Conservation (phyloP, 1,140 invertebrate genomes). For the Drosophila kurseongensis region DNA sequence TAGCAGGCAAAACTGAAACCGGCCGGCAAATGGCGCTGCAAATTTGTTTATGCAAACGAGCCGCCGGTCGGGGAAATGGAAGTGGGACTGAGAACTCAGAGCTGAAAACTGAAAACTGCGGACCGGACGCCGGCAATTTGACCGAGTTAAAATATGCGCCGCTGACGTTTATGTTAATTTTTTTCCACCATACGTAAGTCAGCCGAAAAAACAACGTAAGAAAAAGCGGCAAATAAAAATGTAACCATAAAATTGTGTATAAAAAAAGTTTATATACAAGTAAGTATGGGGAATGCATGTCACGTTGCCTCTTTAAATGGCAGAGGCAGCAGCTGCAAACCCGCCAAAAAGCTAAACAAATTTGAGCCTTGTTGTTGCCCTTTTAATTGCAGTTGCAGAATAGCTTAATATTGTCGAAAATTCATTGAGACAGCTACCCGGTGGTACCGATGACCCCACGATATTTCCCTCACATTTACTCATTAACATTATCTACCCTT, state of each 20-base stretch:
- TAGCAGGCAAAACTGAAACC: conserved; percentile 62
- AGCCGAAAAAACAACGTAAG: conserved; percentile 26
- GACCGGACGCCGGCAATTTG: conserved; percentile 79
- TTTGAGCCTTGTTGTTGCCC: conserved; percentile 51
- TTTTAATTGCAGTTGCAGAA: conserved; percentile 72
- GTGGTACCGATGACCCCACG: conserved; percentile 26
- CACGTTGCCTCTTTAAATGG: conserved; percentile 51
- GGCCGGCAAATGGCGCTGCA: conserved; percentile 77
- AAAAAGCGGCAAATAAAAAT: conserved; percentile 69
- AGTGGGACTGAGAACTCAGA: conserved; percentile 16
- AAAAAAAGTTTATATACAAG: conserved; percentile 21
- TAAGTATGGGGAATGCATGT: conserved; percentile 65
- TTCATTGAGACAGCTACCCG: conserved; percentile 46
- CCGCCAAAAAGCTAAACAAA: conserved; percentile 55
- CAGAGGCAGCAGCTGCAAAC: conserved; percentile 64
- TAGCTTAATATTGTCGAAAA: conserved; percentile 81
- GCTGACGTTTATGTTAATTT: conserved; percentile 81
- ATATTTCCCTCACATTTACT: conserved; percentile 44
- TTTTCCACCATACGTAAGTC: conserved; percentile 48
- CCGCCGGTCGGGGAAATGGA: conserved; percentile 22
- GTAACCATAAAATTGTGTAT: conserved; percentile 39
- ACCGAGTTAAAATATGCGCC: conserved; percentile 81
- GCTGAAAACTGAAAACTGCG: conserved; percentile 27
- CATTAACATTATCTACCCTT: conserved; percentile 83
- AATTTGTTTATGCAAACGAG: conserved; percentile 79